Percentiles rank a stretch among this genome's conserved stretches.
Evolutionary conservation across 2,888 invertebrate genomes (phyloP).

Genomic region (Ophion slaviceki): DNA sequence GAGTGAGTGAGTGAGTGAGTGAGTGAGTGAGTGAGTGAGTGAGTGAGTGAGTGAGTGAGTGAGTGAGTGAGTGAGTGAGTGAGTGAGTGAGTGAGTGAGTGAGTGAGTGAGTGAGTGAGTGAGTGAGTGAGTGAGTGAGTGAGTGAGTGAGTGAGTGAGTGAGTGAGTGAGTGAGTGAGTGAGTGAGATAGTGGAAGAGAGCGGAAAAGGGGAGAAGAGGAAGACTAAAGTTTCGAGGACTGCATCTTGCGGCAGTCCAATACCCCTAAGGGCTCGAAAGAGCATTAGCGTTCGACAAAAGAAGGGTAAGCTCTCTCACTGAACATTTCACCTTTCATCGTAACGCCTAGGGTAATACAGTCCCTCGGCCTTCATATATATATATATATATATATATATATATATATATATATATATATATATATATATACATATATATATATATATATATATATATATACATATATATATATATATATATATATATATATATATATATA

Average conservation of each 20-base stretch:
- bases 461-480: slow-evolving; percentile 9
- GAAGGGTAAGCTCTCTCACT: slow-evolving; percentile 40
- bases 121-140: too few species aligned
- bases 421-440: slow-evolving; percentile 3
- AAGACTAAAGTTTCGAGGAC: slow-evolving; percentile 46
- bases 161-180: too few species aligned
- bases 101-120: too few species aligned
- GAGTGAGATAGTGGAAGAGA: neutral
- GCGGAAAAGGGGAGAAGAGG: neutral
- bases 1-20: too few species aligned
- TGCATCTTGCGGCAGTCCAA: slow-evolving; percentile 39
- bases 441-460: neutral
- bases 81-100: too few species aligned
- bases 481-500: neutral
- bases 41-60: neutral
- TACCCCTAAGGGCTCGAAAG: slow-evolving; percentile 38
- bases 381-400: slow-evolving; percentile 3
- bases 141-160: too few species aligned
- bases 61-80: too few species aligned
- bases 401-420: neutral
- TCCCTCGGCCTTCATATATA: neutral
- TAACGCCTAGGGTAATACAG: slow-evolving; percentile 41
- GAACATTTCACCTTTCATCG: slow-evolving; percentile 54
- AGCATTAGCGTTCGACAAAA: slow-evolving; percentile 54
- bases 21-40: neutral